Conservation (phyloP, 1,140 invertebrate species). For the Myzus persicae region DNA sequence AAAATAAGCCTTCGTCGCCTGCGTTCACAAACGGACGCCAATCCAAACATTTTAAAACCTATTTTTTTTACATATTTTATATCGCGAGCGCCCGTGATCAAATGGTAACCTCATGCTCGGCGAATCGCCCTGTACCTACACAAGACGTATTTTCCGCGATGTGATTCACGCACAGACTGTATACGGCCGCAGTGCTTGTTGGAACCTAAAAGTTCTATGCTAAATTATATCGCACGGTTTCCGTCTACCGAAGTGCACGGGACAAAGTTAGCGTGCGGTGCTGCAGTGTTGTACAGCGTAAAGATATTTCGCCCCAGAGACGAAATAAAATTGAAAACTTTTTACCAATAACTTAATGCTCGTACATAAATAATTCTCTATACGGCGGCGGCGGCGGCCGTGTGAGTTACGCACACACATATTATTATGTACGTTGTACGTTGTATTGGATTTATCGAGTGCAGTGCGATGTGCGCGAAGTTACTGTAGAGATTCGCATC, state of each 20-base stretch:
- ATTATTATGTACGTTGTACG: no score
- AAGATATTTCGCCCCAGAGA: background rate
- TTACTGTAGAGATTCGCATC: no score
- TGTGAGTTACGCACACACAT: background rate
- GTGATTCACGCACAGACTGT: background rate
- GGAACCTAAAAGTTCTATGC: background rate
- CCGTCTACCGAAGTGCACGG: background rate
- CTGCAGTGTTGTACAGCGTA: background rate
- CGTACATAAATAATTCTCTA: slow-evolving; percentile 8
- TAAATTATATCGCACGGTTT: background rate
- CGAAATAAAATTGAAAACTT: background rate
- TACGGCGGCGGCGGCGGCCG: background rate
- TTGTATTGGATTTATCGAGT: no score
- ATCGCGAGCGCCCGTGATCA: no score
- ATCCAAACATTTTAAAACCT: no score
- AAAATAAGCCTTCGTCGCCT: background rate
- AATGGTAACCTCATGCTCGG: no score
- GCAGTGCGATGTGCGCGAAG: no score
- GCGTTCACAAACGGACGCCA: background rate
- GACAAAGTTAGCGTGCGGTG: background rate
- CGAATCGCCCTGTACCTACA: no score
- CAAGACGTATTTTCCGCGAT: background rate
- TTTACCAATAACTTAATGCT: background rate
- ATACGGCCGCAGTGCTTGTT: no score
- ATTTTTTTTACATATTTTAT: no score